phyloP scores from a whole-genome alignment of 2,888 invertebrate species.

The Meiosimyza decipiens region DNA sequence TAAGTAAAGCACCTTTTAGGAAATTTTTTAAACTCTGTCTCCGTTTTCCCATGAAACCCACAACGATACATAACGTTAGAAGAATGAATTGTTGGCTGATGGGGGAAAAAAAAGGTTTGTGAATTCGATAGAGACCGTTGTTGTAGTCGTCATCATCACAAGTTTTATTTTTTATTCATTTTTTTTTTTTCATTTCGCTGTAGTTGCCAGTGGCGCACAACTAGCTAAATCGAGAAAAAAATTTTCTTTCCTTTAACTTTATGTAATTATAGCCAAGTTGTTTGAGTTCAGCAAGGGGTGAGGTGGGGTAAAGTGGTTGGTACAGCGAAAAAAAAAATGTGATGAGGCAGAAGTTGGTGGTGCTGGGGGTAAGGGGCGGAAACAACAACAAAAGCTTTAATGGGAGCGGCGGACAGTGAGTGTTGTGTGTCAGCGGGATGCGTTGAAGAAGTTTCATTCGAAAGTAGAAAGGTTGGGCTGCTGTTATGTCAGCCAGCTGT shows the following conservation, averaged over 20 bases:
- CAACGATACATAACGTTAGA: slow-evolving; percentile 21
- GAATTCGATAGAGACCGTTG: slow-evolving; percentile 30
- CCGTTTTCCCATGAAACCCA: slow-evolving; percentile 11
- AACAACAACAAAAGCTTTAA: neutral
- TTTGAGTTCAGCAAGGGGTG: neutral
- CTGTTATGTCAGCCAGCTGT: no score
- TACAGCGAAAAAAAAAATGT: no score
- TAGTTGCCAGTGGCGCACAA: slow-evolving; percentile 30
- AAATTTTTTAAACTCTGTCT: slow-evolving; percentile 4
- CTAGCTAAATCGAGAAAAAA: slow-evolving; percentile 39
- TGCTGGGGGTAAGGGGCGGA: neutral
- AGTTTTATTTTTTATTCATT: neutral
- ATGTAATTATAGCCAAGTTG: slow-evolving; percentile 39
- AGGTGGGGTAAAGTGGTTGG: neutral
- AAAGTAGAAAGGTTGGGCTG: slow-evolving; percentile 1
- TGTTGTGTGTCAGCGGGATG: neutral
- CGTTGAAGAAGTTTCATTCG: neutral
- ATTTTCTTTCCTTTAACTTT: slow-evolving; percentile 37
- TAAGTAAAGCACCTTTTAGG: neutral
- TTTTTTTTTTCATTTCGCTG: slow-evolving; percentile 1
- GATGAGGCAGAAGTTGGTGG: neutral
- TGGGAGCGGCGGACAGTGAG: slow-evolving; percentile 4
- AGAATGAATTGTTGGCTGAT: neutral
- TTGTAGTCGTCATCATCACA: slow-evolving; percentile 19
- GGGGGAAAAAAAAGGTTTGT: slow-evolving; percentile 37